Conservation (phyloP, 2,113 vertebrate genomes). For the Orientallactaga bullata region DNA sequence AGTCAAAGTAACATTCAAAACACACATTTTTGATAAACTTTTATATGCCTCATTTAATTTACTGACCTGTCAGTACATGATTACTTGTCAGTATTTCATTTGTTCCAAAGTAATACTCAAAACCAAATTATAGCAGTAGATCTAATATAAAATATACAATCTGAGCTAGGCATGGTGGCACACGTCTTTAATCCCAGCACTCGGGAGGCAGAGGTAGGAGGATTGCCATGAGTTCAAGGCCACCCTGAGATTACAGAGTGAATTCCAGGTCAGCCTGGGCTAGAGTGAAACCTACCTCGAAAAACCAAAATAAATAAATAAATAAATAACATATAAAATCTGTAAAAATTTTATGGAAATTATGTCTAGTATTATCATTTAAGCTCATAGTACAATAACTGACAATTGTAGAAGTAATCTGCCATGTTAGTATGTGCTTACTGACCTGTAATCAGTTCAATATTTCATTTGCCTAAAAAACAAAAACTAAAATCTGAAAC, state of each 20-base stretch:
- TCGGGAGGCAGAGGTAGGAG: no score
- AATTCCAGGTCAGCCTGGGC: no score
- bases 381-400: neutral
- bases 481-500: conserved; percentile 14
- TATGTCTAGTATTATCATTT: neutral
- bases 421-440: neutral
- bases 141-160: conserved; percentile 33
- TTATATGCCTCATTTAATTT: neutral
- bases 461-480: conserved; percentile 46
- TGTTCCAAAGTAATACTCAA: conserved; percentile 53
- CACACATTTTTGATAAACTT: neutral
- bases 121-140: conserved; percentile 29
- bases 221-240: no score
- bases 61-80: neutral
- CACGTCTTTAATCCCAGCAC: no score
- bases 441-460: neutral
- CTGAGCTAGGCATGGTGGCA: no score
- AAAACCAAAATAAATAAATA: no score
- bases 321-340: no score
- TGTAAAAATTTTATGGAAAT: neutral
- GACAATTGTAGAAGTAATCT: neutral
- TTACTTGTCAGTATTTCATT: conserved; percentile 18
- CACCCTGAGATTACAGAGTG: no score
- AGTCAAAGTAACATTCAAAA: neutral
- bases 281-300: no score